phyloP scores from a whole-genome alignment of 2,113 vertebrate species.

The Strix uralensis region DNA sequence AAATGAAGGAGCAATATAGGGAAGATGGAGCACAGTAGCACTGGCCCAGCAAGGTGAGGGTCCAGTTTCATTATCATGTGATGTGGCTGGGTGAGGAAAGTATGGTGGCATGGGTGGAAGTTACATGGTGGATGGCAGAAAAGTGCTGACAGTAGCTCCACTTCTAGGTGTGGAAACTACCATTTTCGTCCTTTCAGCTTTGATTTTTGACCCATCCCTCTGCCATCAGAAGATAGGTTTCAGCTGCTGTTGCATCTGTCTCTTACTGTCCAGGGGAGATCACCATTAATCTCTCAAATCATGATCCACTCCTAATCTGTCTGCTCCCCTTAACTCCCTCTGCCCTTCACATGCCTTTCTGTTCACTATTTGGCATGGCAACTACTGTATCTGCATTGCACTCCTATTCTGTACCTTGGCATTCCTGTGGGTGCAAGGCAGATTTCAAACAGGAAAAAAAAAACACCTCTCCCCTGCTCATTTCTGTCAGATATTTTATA shows the following conservation, averaged over 20 bases:
- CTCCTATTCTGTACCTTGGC: neutral
- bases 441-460: neutral
- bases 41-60: neutral
- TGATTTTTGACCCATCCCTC: neutral
- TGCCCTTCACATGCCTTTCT: neutral
- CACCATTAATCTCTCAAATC: neutral
- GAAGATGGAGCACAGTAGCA: neutral
- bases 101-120: neutral
- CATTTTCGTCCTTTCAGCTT: neutral
- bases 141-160: neutral
- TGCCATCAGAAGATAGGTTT: neutral
- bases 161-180: neutral
- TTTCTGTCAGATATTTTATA: neutral
- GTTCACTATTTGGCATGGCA: neutral
- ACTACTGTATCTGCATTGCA: neutral
- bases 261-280: neutral
- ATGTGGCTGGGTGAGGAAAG: neutral
- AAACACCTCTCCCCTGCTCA: neutral
- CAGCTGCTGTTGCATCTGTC: conserved; percentile 6
- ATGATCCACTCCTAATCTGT: neutral
- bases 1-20: neutral
- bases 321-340: neutral
- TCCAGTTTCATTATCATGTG: neutral
- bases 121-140: neutral
- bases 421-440: neutral